Base-by-base conservation (phyloP, 2,113 vertebrate genomes). In the Pelobates fuscus region DNA sequence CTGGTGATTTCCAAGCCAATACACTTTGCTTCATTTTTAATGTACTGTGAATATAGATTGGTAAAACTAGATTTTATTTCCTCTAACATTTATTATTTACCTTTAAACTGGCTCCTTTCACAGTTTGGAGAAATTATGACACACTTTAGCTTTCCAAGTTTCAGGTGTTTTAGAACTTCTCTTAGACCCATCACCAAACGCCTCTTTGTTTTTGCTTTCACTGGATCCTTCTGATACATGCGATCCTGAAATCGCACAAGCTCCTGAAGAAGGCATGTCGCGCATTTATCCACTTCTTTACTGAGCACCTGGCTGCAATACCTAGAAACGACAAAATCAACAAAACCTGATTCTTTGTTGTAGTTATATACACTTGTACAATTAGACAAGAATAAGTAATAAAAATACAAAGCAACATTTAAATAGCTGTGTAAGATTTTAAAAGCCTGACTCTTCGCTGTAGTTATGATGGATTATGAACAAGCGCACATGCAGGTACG, bases 61-160 rank as follows among this genome's bases (percentile, higher is more conserved):
- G n/a, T n/a, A n/a, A n/a, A n/a, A n/a, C n/a, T n/a, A n/a, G n/a
- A n/a, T n/a, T n/a, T n/a, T n/a, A n/a, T n/a, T n/a, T n/a, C n/a
- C n/a, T n/a, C n/a, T n/a, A n/a, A n/a, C n/a, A n/a, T n/a, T n/a
- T n/a, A n/a, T 17, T 6, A 60, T 6, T 66, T 87, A 99, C 97
- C 97, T 91, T 98, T 99, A 18, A 95, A 93, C 72, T 98, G 93
- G 67, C 93, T 96, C 78, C 95, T 95, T 81, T 99, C 97, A 79
- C 97, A 99, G 90, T 98, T 98, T 54, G 97, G 97, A 37, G 97
- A 99, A 83, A 99, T 98, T 83, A 98, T 88, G 71, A 98, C 86
- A 77, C 96, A 98, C 71, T 98, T 98, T 71, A 99, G 78, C 84
- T 95, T 98, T 77, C 86, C 88, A 70, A 99, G 94, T 78, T 93